These are phyloP conservation scores for Heterodera filipjevi DNA, from an alignment of 2,888 invertebrate genomes.

Conservation along the genomic window DNA sequence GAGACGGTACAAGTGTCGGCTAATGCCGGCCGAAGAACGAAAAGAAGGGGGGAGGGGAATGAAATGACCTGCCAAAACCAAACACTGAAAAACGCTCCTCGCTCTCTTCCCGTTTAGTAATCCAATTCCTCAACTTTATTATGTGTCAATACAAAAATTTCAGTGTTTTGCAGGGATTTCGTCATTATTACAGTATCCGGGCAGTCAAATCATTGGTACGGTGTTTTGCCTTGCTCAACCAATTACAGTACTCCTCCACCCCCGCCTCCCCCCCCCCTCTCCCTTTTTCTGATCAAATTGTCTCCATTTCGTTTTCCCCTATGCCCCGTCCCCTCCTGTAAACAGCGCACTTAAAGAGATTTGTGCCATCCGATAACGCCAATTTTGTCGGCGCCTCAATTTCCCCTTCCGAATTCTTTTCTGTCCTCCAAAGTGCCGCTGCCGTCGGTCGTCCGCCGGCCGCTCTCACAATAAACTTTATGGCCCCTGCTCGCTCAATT, in stretches of 20 bases:
- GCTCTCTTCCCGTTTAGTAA: background rate
- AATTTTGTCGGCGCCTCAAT: constrained; percentile 4
- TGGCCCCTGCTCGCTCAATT: background rate
- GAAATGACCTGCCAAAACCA: background rate
- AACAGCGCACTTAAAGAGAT: background rate
- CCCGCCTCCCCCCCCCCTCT: background rate
- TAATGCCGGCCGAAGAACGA: too few relatives aligned
- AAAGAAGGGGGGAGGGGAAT: too few relatives aligned
- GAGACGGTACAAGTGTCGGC: background rate
- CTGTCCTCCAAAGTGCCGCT: background rate
- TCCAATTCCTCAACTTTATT: too few relatives aligned
- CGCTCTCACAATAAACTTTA: constrained; percentile 5
- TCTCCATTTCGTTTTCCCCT: background rate
- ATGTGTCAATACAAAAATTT: too few relatives aligned
- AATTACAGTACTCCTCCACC: background rate
- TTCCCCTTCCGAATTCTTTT: background rate
- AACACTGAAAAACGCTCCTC: background rate
- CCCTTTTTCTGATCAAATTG: background rate
- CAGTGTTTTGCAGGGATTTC: too few relatives aligned
- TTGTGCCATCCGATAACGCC: constrained; percentile 2
- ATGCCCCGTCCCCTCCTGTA: background rate
- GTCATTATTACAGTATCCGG: background rate
- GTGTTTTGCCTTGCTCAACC: background rate
- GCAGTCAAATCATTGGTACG: too few relatives aligned
- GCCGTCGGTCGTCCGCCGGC: background rate